Evolutionary conservation across 2,113 vertebrate genomes (phyloP).

Genomic region (Mohoua ochrocephala): DNA sequence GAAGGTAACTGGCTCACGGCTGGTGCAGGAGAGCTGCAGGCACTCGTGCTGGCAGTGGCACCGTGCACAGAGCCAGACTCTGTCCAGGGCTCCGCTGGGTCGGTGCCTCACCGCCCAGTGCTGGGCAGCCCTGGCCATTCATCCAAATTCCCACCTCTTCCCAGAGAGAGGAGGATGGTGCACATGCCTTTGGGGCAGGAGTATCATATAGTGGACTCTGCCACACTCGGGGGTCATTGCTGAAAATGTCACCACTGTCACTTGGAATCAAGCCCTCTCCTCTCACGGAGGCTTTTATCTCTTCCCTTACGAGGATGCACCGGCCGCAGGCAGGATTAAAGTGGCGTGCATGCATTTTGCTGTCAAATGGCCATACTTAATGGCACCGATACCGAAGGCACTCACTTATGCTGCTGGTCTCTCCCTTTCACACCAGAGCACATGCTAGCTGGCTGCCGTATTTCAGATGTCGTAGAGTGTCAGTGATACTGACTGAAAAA

Average conservation of each 20-base stretch:
- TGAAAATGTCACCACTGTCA: conserved; percentile 8
- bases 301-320: not conserved
- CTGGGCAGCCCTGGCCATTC: not conserved
- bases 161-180: not conserved
- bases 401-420: not conserved
- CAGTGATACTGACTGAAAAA: conserved; percentile 51
- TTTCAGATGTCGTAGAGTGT: conserved; percentile 46
- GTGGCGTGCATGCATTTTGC: not conserved
- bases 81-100: not conserved
- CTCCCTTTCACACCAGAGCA: conserved; percentile 18
- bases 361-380: not conserved
- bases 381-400: not conserved
- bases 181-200: not conserved
- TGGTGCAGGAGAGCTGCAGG: not conserved
- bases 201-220: not conserved
- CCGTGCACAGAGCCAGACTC: fast-evolving
- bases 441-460: not conserved
- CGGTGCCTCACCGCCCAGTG: fast-evolving
- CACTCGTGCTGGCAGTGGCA: fast-evolving
- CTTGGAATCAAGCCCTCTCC: conserved; percentile 23
- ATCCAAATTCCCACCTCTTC: not conserved
- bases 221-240: not conserved
- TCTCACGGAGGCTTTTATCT: not conserved
- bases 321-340: not conserved
- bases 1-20: fast-evolving